A percentile compares a stretch with the other conserved stretches of the same genome.
These are phyloP conservation scores for Thalassoma bifasciatum DNA, from an alignment of 2,113 vertebrate genomes.

Conservation along the genomic window DNA sequence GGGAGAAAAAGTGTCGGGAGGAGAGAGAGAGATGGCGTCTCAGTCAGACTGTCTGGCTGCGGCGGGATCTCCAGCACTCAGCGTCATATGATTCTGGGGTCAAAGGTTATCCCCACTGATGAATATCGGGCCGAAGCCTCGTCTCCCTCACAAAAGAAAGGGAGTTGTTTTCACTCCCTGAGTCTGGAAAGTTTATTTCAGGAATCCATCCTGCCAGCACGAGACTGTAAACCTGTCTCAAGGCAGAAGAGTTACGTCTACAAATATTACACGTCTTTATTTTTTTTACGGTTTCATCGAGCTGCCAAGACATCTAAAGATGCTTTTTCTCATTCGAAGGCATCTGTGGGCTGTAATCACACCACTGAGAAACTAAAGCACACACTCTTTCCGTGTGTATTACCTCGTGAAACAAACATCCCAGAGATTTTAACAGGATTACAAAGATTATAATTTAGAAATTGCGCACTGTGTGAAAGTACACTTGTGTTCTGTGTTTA, in stretches of 20 bases:
- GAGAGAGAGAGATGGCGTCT: conserved; percentile 74
- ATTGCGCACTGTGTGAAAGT: conserved; percentile 65
- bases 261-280: conserved; percentile 67
- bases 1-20: conserved; percentile 54
- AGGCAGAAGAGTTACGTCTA: conserved; percentile 74
- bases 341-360: no score
- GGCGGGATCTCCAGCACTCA: conserved; percentile 82
- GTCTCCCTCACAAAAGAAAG: conserved; percentile 79
- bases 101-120: conserved; percentile 86
- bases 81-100: conserved; percentile 85
- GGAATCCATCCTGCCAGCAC: conserved; percentile 81
- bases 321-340: conserved; percentile 50
- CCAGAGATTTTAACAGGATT: conserved; percentile 64
- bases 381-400: conserved; percentile 23
- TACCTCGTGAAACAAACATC: conserved; percentile 59
- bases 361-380: conserved; percentile 9
- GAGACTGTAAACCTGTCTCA: conserved; percentile 84
- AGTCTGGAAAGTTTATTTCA: conserved; percentile 84
- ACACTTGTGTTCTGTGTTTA: conserved; percentile 62
- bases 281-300: conserved; percentile 59
- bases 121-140: conserved; percentile 80
- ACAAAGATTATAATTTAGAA: conserved; percentile 71
- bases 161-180: conserved; percentile 83
- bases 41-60: conserved; percentile 88
- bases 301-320: conserved; percentile 66